Conservation (phyloP, 64 coral and sea anemone species). For the Montipora efflorescens region DNA sequence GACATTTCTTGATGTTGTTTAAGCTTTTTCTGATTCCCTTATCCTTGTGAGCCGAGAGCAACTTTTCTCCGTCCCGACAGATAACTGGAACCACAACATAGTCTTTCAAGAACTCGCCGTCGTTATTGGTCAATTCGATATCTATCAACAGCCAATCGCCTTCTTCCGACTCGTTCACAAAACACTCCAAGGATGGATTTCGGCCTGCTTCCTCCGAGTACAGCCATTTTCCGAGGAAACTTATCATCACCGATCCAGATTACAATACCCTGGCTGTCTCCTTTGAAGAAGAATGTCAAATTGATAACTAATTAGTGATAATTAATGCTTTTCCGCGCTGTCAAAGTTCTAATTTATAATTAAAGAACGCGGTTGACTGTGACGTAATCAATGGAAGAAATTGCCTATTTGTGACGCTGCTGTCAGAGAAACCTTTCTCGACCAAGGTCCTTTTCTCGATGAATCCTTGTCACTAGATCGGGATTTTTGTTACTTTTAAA, state of each 20-base stretch:
- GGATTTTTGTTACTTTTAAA: no score
- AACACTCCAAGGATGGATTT: background rate
- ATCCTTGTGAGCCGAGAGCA: no score
- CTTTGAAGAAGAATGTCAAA: background rate
- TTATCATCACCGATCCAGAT: slow-evolving; percentile 1
- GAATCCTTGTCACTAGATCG: no score
- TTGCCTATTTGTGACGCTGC: background rate
- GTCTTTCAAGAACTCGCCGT: background rate
- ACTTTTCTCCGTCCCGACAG: background rate
- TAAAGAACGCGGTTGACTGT: no score
- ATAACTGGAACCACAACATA: slow-evolving; percentile 11
- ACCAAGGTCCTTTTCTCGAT: no score
- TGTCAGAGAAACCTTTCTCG: background rate
- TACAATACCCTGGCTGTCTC: background rate
- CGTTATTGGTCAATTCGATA: slow-evolving; percentile 28
- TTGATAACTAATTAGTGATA: background rate
- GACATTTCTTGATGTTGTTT: background rate
- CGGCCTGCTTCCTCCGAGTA: background rate
- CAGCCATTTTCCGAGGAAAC: slow-evolving; percentile 44
- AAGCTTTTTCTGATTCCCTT: background rate
- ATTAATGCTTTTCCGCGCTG: background rate
- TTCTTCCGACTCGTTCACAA: background rate
- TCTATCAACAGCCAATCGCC: slow-evolving; percentile 33
- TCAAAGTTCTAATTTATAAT: slow-evolving; percentile 34
- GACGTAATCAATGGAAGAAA: background rate